phyloP scores from a whole-genome alignment of 2,888 invertebrate genomes.

The Eueremaeus valkanovi region DNA sequence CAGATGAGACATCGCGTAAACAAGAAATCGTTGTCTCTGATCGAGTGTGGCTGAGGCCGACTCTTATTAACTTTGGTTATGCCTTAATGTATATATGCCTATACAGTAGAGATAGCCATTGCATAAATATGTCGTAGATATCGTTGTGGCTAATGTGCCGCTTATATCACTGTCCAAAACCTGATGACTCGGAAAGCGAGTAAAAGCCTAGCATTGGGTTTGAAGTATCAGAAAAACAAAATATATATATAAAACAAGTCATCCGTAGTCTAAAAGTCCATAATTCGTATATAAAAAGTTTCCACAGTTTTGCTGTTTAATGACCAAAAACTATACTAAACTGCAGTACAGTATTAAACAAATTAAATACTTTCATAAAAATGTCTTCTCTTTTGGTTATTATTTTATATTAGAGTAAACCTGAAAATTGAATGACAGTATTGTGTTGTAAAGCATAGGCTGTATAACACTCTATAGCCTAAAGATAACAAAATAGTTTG shows the following conservation, averaged over 20 bases:
- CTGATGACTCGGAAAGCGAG: not conserved
- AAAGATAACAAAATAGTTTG: not conserved
- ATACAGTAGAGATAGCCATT: too few species aligned
- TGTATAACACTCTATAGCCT: not conserved
- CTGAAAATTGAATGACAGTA: not conserved
- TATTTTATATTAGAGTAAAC: not conserved
- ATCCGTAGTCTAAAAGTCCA: not conserved
- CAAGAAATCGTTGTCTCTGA: not conserved
- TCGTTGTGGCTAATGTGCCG: not conserved
- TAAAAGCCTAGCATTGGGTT: not conserved
- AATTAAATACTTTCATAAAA: not conserved
- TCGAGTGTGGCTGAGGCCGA: not conserved
- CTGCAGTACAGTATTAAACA: not conserved
- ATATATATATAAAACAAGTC: not conserved
- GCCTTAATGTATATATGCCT: not conserved
- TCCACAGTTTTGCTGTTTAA: not conserved
- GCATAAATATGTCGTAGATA: conserved; percentile 1
- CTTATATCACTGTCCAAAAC: conserved; percentile 10
- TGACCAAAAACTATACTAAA: not conserved
- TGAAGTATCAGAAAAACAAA: not conserved
- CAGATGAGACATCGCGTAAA: too few species aligned
- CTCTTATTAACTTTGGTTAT: not conserved
- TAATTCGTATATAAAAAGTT: not conserved
- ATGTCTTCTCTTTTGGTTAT: not conserved
- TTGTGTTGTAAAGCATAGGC: not conserved